These are phyloP conservation scores for Pogonus chalceus DNA, from an alignment of 1,140 invertebrate species.

Conservation along the genomic window DNA sequence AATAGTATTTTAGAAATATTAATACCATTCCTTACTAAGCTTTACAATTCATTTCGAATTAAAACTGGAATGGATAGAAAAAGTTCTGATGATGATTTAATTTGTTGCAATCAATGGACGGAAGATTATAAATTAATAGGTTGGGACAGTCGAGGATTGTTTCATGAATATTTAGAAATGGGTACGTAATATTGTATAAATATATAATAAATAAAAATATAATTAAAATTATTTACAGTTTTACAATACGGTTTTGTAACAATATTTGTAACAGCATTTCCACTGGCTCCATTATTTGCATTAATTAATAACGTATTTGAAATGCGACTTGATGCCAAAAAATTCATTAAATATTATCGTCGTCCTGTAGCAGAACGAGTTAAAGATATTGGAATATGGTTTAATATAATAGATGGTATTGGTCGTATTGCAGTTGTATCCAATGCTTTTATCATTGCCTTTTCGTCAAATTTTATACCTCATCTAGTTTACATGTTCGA, in stretches of 20 bases:
- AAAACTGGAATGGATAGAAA: conserved; percentile 22
- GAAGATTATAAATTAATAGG: conserved; percentile 66
- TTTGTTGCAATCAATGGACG: conserved; percentile 56
- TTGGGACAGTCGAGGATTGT: conserved; percentile 56
- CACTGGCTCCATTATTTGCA: conserved; percentile 71
- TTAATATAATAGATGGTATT: conserved; percentile 55
- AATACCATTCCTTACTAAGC: conserved; percentile 46
- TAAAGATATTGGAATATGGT: conserved; percentile 71
- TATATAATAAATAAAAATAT: conserved; percentile 11
- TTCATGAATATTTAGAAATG: conserved; percentile 83
- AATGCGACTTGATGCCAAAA: conserved; percentile 72
- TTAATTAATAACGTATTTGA: conserved; percentile 75
- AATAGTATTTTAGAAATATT: conserved; percentile 69
- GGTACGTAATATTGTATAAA: conserved; percentile 38
- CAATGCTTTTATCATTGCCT: conserved; percentile 63
- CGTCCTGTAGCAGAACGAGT: conserved; percentile 65
- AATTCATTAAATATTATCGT: conserved; percentile 65
- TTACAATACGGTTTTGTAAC: conserved; percentile 82
- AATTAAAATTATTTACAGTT: conserved; percentile 41
- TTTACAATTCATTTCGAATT: conserved; percentile 29
- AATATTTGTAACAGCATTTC: conserved; percentile 79
- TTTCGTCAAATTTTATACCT: conserved; percentile 78
- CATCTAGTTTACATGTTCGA: conserved; percentile 55
- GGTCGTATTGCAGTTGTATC: conserved; percentile 64
- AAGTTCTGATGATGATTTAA: conserved; percentile 16